A percentile compares a stretch with the other conserved stretches of the same genome.
phyloP scores from a whole-genome alignment of 2,888 invertebrate species.

The Scaptodrosophila latifasciaeformis region DNA sequence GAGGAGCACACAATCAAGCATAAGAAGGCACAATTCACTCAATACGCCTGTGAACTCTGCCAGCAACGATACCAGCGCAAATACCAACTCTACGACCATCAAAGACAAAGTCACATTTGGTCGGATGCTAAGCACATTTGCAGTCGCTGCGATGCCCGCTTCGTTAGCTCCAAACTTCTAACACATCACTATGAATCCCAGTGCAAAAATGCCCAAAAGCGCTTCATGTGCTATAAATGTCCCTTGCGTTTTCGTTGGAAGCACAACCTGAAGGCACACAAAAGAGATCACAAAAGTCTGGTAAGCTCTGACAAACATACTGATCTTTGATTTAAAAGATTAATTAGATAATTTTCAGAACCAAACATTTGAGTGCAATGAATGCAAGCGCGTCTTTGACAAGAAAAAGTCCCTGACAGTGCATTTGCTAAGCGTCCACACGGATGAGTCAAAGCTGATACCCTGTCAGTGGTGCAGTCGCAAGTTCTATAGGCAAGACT shows the following conservation, averaged over 20 bases:
- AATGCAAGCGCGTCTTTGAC: slow-evolving; percentile 57
- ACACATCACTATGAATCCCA: slow-evolving; percentile 76
- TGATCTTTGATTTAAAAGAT: background rate
- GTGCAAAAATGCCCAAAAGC: slow-evolving; percentile 70
- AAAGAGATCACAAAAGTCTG: slow-evolving; percentile 39
- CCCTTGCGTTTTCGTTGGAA: slow-evolving; percentile 72
- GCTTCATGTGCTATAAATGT: slow-evolving; percentile 69
- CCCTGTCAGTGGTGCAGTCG: slow-evolving; percentile 71
- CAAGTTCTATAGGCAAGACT: slow-evolving; percentile 66
- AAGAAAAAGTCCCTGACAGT: slow-evolving; percentile 68
- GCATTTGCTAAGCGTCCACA: slow-evolving; percentile 62
- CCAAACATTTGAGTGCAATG: slow-evolving; percentile 48
- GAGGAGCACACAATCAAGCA: slow-evolving; percentile 19
- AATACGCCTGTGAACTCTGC: slow-evolving; percentile 69
- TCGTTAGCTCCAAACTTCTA: slow-evolving; percentile 76
- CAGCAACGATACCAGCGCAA: slow-evolving; percentile 60
- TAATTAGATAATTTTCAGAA: slow-evolving; percentile 36
- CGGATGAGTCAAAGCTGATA: slow-evolving; percentile 57
- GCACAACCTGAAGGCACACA: slow-evolving; percentile 68
- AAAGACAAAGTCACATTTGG: slow-evolving; percentile 67
- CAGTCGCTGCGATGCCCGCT: slow-evolving; percentile 77
- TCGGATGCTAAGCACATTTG: slow-evolving; percentile 77
- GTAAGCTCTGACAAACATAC: slow-evolving; percentile 1
- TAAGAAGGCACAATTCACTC: slow-evolving; percentile 3
- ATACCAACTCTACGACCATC: slow-evolving; percentile 71